These are phyloP conservation scores for Porites cylindrica DNA, from an alignment of 92 coral and sea anemone genomes.

Conservation along the genomic window DNA sequence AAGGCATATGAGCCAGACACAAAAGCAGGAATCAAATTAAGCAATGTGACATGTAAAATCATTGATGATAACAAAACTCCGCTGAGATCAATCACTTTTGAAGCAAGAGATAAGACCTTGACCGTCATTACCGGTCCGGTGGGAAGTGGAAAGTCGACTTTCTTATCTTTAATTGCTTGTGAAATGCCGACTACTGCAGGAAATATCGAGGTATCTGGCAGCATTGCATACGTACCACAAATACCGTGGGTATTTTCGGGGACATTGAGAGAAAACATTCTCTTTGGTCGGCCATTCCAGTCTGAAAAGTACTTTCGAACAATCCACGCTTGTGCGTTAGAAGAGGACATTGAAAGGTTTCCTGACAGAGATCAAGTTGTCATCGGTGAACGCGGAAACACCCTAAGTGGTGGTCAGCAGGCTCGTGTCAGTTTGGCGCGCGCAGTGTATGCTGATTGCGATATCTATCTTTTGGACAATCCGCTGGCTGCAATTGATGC, in stretches of 20 bases:
- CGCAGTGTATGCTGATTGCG: slow-evolving; percentile 63
- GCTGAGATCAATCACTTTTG: slow-evolving; percentile 21
- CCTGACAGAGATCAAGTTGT: slow-evolving; percentile 40
- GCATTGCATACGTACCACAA: slow-evolving; percentile 60
- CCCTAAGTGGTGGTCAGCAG: slow-evolving; percentile 62
- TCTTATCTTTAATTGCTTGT: slow-evolving; percentile 45
- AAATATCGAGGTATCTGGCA: slow-evolving; percentile 25
- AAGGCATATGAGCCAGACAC: background rate
- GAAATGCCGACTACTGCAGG: slow-evolving; percentile 52
- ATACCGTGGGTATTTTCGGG: slow-evolving; percentile 72
- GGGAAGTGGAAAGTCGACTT: slow-evolving; percentile 70
- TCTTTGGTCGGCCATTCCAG: slow-evolving; percentile 58
- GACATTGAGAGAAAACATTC: slow-evolving; percentile 58
- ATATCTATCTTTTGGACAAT: slow-evolving; percentile 67
- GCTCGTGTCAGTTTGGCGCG: slow-evolving; percentile 69
- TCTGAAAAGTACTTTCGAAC: slow-evolving; percentile 29
- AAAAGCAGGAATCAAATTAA: background rate
- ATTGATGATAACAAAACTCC: background rate
- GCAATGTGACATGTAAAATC: slow-evolving; percentile 30
- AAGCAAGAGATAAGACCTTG: slow-evolving; percentile 21
- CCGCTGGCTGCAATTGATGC: slow-evolving; percentile 60
- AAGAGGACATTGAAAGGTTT: slow-evolving; percentile 41
- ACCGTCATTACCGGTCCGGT: slow-evolving; percentile 60
- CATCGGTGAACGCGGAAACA: slow-evolving; percentile 53
- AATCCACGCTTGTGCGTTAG: slow-evolving; percentile 49